phyloP scores from a whole-genome alignment of 2,113 vertebrate genomes.

The Cyphotilapia sp. region DNA sequence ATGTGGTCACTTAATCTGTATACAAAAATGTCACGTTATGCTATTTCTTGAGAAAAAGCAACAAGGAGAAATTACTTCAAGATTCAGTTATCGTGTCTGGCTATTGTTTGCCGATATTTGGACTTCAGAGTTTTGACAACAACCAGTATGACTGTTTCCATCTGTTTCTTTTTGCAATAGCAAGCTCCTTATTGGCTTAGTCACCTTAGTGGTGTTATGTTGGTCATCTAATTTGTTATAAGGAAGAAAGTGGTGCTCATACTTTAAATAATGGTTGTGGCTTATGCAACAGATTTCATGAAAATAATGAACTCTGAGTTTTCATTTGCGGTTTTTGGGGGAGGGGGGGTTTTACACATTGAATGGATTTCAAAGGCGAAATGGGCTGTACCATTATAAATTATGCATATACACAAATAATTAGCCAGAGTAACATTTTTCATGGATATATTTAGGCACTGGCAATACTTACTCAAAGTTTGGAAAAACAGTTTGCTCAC shows the following conservation, averaged over 20 bases:
- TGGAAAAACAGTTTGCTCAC: not conserved
- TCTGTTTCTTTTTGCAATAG: not conserved
- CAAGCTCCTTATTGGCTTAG: not conserved
- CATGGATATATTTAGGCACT: not conserved
- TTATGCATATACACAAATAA: not conserved
- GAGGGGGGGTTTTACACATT: not conserved
- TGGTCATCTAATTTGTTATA: not conserved
- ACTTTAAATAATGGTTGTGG: not conserved
- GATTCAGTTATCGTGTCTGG: not conserved
- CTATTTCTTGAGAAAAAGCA: not conserved
- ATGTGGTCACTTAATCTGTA: not conserved
- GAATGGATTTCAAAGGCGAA: not conserved
- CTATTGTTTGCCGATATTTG: not conserved
- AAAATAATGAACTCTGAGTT: not conserved
- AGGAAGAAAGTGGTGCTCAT: not conserved
- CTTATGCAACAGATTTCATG: not conserved
- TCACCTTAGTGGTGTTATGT: not conserved
- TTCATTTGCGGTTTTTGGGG: fast-evolving
- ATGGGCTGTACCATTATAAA: not conserved
- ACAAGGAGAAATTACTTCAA: not conserved
- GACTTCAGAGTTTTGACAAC: not conserved
- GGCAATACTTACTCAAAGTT: not conserved
- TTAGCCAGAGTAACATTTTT: not conserved
- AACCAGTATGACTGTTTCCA: not conserved
- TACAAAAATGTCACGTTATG: not conserved